Evolutionary conservation across 1,140 invertebrate species (phyloP), one percentile per base, ranked within the genome.

Genomic region (Cephus cinctus): DNA sequence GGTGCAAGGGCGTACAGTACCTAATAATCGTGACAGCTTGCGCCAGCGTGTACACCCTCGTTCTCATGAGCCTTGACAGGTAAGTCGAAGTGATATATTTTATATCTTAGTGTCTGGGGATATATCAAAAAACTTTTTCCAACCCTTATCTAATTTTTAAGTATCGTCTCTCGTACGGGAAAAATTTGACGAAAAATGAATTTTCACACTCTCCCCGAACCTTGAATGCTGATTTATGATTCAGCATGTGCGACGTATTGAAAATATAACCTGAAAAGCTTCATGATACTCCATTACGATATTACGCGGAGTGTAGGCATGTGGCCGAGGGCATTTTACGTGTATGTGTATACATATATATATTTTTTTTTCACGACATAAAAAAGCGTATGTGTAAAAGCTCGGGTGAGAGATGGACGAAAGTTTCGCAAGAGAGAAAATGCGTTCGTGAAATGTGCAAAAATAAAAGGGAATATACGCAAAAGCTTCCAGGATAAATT

Each of bases 51-150:
- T 97, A 96, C 71, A 97, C 94, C 0, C 76, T 98, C 16, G 93
- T 98, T 0, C 81, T 98, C 32, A 97, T 98, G 94, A 95, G 93
- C 12, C 73, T 96, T 16, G 95, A 98, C 71, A 83, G 95, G 74
- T 76, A 38, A 67, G 65, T 61, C 5, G 34, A 11, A 14, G 15
- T 14, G 15, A 42, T n/a, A n/a, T n/a, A n/a, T n/a, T n/a, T n/a
- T n/a, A n/a, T n/a, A n/a, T n/a, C n/a, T n/a, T n/a, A n/a, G n/a
- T n/a, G n/a, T n/a, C n/a, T n/a, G n/a, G n/a, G n/a, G n/a, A n/a
- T n/a, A n/a, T n/a, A n/a, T n/a, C n/a, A n/a, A n/a, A n/a, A n/a
- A n/a, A n/a, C n/a, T n/a, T n/a, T n/a, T n/a, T n/a, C n/a, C n/a
- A n/a, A n/a, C n/a, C n/a, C n/a, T n/a, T n/a, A n/a, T n/a, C n/a